phyloP scores from a whole-genome alignment of 2,888 invertebrate genomes.

The Pristionchus japonicus region DNA sequence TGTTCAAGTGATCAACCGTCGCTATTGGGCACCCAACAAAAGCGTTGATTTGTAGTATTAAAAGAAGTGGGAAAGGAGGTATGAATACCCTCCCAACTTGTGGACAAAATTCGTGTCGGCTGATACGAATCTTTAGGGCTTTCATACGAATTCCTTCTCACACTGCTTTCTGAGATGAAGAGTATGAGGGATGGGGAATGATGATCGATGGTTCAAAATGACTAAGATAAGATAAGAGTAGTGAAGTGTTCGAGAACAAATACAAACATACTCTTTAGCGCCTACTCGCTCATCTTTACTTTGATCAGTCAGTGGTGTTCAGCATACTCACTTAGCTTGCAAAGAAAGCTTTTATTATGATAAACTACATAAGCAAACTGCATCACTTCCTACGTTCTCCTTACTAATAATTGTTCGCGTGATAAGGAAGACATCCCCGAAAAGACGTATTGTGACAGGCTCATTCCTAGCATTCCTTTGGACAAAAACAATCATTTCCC shows the following conservation, averaged over 20 bases:
- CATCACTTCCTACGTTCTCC: too few species aligned
- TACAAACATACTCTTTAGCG: not conserved
- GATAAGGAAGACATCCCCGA: not conserved
- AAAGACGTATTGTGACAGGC: not conserved
- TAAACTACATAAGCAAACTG: too few species aligned
- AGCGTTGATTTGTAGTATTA: not conserved
- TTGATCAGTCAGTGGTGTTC: not conserved
- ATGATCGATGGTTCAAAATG: not conserved
- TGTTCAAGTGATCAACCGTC: not conserved
- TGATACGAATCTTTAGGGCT: not conserved
- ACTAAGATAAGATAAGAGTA: not conserved
- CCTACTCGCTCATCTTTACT: not conserved
- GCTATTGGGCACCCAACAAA: not conserved
- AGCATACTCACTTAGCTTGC: not conserved
- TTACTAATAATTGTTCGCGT: not conserved
- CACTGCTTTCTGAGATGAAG: too few species aligned
- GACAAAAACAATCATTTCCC: not conserved
- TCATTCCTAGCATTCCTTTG: not conserved
- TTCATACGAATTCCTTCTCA: too few species aligned
- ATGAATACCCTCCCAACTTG: not conserved
- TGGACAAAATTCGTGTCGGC: not conserved
- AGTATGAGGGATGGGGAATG: too few species aligned
- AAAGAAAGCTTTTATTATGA: too few species aligned
- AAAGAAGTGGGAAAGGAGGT: not conserved
- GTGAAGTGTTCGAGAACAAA: not conserved